A percentile compares a stretch with the other conserved stretches of the same genome.
These are phyloP conservation scores for Seriola aureovittata DNA, from an alignment of 2,113 vertebrate species.

Conservation along the genomic window DNA sequence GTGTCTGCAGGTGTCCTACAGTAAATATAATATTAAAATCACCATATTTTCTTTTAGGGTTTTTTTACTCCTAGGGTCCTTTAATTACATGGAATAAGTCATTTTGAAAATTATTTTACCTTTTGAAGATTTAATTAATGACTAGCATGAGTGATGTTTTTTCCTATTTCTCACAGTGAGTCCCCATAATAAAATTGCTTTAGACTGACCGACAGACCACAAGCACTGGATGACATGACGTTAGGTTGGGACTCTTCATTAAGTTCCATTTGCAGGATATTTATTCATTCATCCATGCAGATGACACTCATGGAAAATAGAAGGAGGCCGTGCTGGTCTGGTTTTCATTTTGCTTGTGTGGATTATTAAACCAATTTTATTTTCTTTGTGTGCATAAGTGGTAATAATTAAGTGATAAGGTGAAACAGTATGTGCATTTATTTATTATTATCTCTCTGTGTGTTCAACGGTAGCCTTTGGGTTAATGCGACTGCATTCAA, in stretches of 20 bases:
- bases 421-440: neutral
- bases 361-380: neutral
- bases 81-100: neutral
- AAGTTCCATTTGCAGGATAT: neutral
- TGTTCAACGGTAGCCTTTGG: neutral
- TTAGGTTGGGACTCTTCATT: neutral
- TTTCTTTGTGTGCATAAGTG: neutral
- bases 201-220: neutral
- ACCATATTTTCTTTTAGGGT: neutral
- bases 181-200: neutral
- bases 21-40: constrained; percentile 19
- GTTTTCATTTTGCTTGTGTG: neutral
- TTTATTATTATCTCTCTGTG: neutral
- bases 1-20: neutral
- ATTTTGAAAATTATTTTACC: constrained; percentile 2
- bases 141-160: neutral
- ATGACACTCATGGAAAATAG: neutral
- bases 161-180: neutral
- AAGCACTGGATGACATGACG: neutral
- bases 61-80: neutral
- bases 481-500: neutral
- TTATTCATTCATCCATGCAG: neutral
- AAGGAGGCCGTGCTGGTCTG: neutral
- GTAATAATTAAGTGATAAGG: neutral
- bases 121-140: constrained; percentile 20